phyloP scores from a whole-genome alignment of 2,888 invertebrate species.

The Pterostichus niger region DNA sequence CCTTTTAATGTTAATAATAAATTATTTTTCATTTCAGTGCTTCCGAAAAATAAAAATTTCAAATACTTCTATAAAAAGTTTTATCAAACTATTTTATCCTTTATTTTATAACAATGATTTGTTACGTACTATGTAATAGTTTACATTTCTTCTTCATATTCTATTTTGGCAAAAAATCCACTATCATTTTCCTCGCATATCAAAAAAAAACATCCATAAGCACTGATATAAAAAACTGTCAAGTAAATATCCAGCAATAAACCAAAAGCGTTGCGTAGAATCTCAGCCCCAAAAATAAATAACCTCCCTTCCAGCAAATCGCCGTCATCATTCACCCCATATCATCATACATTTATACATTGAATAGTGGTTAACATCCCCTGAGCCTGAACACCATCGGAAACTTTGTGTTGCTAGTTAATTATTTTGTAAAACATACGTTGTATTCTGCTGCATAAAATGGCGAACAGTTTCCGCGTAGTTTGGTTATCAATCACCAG shows the following conservation, averaged over 20 bases:
- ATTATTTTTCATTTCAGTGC: too few relatives aligned
- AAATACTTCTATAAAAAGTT: too few relatives aligned
- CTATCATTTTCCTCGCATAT: slow-evolving; percentile 29
- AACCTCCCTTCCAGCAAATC: slow-evolving; percentile 22
- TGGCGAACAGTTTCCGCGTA: slow-evolving; percentile 9
- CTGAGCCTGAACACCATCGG: not conserved
- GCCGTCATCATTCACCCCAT: slow-evolving; percentile 30
- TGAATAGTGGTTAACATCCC: not conserved
- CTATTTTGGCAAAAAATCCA: slow-evolving; percentile 27
- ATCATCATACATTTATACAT: slow-evolving; percentile 49
- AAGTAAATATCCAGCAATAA: slow-evolving; percentile 48
- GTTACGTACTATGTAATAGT: slow-evolving; percentile 19
- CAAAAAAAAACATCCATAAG: slow-evolving; percentile 48
- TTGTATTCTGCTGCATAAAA: slow-evolving; percentile 13
- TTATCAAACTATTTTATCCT: not conserved
- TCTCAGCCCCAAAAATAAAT: slow-evolving; percentile 29
- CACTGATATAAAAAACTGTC: slow-evolving; percentile 50
- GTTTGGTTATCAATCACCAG: slow-evolving; percentile 43
- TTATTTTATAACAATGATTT: not conserved
- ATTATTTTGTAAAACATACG: slow-evolving; percentile 34
- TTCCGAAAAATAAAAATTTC: too few relatives aligned
- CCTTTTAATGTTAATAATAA: too few relatives aligned
- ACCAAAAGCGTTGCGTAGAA: slow-evolving; percentile 27
- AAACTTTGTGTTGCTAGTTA: slow-evolving; percentile 1
- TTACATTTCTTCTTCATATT: slow-evolving; percentile 1